Percentiles rank a stretch among this genome's conserved stretches.
Conservation (phyloP, 2,113 vertebrate species). For the Festucalex cinctus region DNA sequence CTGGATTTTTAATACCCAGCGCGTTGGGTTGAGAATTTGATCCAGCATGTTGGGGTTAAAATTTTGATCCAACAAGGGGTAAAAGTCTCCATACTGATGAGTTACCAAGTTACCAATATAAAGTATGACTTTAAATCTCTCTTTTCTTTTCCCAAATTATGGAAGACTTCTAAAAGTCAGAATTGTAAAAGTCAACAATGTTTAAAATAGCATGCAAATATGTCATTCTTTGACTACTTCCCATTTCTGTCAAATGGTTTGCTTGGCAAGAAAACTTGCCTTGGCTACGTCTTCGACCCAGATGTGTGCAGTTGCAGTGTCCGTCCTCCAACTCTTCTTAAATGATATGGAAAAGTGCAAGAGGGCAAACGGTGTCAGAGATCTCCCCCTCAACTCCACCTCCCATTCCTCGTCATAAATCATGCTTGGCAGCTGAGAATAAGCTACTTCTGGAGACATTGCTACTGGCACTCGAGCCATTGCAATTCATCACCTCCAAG, state of each 20-base stretch:
- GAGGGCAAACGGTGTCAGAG: slow-evolving; percentile 73
- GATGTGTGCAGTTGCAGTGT: slow-evolving; percentile 64
- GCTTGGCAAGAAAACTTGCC: slow-evolving; percentile 24
- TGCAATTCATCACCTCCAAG: slow-evolving; percentile 72
- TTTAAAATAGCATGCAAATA: slow-evolving; percentile 1
- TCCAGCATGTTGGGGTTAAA: no score
- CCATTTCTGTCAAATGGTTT: slow-evolving; percentile 39
- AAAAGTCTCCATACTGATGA: no score
- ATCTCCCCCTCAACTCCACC: slow-evolving; percentile 41
- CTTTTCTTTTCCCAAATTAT: background rate
- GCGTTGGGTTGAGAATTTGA: no score
- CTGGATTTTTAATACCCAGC: no score
- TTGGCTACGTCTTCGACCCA: slow-evolving; percentile 51
- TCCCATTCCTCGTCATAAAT: slow-evolving; percentile 70
- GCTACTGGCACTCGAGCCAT: slow-evolving; percentile 70
- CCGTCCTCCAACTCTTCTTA: slow-evolving; percentile 63
- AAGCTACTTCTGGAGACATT: slow-evolving; percentile 69
- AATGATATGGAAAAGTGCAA: slow-evolving; percentile 63
- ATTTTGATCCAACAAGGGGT: no score
- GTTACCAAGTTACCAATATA: no score
- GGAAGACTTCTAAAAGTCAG: slow-evolving; percentile 23
- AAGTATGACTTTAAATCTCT: background rate
- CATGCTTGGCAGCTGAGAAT: slow-evolving; percentile 74
- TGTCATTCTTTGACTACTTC: background rate
- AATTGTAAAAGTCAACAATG: slow-evolving; percentile 8